These are phyloP conservation scores for Zosterops hypoxanthus DNA, from an alignment of 2,113 vertebrate species.

Conservation along the genomic window DNA sequence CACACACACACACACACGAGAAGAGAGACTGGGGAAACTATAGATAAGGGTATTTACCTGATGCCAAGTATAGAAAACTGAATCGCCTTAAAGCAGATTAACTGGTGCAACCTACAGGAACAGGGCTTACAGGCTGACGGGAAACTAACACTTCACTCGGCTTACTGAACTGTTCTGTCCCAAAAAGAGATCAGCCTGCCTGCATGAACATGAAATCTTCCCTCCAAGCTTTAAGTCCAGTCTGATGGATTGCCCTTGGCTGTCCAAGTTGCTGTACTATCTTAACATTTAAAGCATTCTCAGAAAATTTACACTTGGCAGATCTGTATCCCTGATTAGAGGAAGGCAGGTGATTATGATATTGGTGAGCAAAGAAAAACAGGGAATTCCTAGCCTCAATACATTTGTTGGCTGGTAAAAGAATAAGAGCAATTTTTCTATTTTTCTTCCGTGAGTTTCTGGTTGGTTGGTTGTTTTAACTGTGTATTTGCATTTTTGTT, in stretches of 20 bases:
- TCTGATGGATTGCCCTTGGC: background rate
- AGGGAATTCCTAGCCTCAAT: background rate
- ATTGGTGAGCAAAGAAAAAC: background rate
- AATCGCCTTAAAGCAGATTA: constrained; percentile 46
- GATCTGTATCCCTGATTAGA: background rate
- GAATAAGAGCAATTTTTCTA: background rate
- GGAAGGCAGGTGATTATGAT: background rate
- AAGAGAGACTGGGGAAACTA: background rate
- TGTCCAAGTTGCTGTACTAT: background rate
- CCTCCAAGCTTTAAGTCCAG: background rate
- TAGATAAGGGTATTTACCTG: background rate
- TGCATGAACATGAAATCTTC: background rate
- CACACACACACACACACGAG: too few species aligned
- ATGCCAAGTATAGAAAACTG: constrained; percentile 30
- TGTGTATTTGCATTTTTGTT: background rate
- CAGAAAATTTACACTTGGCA: background rate
- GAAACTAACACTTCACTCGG: background rate
- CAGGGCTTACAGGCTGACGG: background rate
- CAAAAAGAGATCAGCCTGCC: background rate
- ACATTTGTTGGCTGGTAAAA: background rate
- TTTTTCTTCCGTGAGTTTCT: background rate
- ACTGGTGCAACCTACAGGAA: background rate
- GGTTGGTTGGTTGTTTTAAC: background rate
- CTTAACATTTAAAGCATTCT: background rate
- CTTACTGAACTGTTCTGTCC: background rate